Conservation (phyloP, 2,113 vertebrate genomes). For the Neomonachus schauinslandi region DNA sequence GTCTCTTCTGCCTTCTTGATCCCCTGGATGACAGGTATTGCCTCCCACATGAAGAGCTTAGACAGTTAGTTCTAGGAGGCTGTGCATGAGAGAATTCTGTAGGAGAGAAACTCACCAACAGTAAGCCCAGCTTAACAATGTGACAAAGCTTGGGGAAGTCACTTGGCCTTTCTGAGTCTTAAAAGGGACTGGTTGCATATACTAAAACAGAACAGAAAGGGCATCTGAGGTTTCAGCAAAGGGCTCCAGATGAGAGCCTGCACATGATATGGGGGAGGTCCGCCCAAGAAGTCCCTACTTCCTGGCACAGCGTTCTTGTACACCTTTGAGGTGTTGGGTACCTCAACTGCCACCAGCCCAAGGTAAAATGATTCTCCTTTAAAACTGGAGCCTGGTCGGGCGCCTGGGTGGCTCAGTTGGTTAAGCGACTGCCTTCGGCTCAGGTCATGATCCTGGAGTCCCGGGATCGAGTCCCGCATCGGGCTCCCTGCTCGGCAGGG, state of each 20-base stretch:
- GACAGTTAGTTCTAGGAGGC: neutral
- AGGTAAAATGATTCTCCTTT: neutral
- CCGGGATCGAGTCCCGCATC: no score
- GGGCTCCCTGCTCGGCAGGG: no score
- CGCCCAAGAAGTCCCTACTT: neutral
- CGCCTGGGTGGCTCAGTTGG: no score
- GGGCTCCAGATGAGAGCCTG: neutral
- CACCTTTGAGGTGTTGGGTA: neutral
- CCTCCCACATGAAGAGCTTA: neutral
- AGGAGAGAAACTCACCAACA: slow-evolving; percentile 19
- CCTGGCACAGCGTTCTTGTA: neutral
- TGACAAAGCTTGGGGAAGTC: slow-evolving; percentile 14
- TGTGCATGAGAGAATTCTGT: neutral
- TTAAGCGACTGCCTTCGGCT: no score
- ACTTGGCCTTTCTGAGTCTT: neutral
- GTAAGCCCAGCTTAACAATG: neutral
- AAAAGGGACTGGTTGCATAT: neutral
- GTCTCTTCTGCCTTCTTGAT: neutral
- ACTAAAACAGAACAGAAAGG: slow-evolving; percentile 35
- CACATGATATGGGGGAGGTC: neutral
- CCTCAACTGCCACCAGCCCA: neutral
- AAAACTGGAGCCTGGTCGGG: neutral
- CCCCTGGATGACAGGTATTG: neutral
- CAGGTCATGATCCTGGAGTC: no score
- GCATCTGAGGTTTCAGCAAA: neutral